Evolutionary conservation across 2,113 vertebrate genomes (phyloP).

Genomic region (Pteropus alecto): DNA sequence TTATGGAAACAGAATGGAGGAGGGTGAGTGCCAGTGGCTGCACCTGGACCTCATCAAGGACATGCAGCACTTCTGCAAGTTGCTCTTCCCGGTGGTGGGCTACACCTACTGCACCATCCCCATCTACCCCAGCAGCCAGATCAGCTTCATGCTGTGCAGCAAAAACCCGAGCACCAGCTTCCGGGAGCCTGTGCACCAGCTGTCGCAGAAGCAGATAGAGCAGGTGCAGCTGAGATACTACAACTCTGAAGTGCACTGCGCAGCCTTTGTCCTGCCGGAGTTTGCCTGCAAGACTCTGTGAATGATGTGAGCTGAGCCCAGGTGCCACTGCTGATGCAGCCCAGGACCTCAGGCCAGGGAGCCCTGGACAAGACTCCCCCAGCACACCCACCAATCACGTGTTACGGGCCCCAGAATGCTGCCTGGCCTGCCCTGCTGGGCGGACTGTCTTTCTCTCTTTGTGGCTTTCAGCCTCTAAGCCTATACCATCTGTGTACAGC

Average conservation of each 20-base stretch:
- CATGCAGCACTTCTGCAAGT: constrained; percentile 97
- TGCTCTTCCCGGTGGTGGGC: constrained; percentile 95
- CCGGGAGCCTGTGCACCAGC: constrained; percentile 88
- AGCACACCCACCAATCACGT: constrained; percentile 68
- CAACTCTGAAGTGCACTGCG: constrained; percentile 93
- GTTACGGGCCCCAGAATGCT: constrained; percentile 67
- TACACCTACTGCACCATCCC: constrained; percentile 98
- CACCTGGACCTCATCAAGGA: constrained; percentile 98
- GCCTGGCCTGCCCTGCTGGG: constrained; percentile 49
- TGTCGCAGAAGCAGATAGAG: constrained; percentile 90
- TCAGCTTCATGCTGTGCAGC: constrained; percentile 99
- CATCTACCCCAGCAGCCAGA: constrained; percentile 97
- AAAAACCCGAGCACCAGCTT: constrained; percentile 94
- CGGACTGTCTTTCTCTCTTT: constrained; percentile 7
- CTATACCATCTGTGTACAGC: constrained; percentile 70
- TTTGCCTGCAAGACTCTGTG: constrained; percentile 92
- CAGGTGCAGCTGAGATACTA: constrained; percentile 94
- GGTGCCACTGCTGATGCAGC: constrained; percentile 15
- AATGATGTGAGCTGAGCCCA: constrained; percentile 78
- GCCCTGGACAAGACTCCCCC: constrained; percentile 72
- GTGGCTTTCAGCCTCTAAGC: constrained; percentile 17
- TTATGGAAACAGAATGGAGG: neutral
- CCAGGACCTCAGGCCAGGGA: constrained; percentile 56
- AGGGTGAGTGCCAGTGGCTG: constrained; percentile 97
- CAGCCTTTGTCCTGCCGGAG: constrained; percentile 95